These are phyloP conservation scores for Acrobasis suavella DNA, from an alignment of 2,888 invertebrate genomes.

Conservation along the genomic window DNA sequence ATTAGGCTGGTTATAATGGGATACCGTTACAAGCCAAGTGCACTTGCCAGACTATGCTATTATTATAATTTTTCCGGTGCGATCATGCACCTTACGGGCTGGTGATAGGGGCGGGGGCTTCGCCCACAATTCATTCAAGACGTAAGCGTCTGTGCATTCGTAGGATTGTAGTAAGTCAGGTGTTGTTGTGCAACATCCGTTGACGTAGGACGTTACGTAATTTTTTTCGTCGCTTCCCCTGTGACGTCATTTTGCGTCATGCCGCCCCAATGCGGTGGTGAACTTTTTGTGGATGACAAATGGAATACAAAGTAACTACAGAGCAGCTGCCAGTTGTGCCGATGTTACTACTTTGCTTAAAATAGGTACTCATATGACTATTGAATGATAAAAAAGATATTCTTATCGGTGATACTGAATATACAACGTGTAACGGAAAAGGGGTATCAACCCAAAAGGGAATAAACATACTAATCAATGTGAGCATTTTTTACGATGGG, in stretches of 20 bases:
- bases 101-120: conserved; percentile 27
- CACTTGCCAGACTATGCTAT: conserved; percentile 70
- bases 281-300: not conserved
- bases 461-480: too few relatives aligned
- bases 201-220: conserved; percentile 35
- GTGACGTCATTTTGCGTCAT: conserved; percentile 36
- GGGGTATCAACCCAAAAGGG: too few relatives aligned
- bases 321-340: not conserved
- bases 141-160: conserved; percentile 32
- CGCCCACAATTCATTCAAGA: conserved; percentile 39
- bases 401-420: too few relatives aligned
- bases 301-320: not conserved
- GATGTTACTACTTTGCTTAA: too few relatives aligned
- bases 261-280: conserved; percentile 21
- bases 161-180: conserved; percentile 46
- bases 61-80: conserved; percentile 52
- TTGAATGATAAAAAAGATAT: too few relatives aligned
- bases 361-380: too few relatives aligned
- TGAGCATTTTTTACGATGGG: too few relatives aligned
- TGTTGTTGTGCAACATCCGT: conserved; percentile 43
- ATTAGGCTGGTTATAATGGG: conserved; percentile 66
- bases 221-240: conserved; percentile 31
- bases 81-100: conserved; percentile 49
- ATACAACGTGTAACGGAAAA: too few relatives aligned
- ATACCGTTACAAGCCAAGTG: conserved; percentile 70